phyloP scores from a whole-genome alignment of 2,888 invertebrate genomes.

The Apocheima hispidaria region DNA sequence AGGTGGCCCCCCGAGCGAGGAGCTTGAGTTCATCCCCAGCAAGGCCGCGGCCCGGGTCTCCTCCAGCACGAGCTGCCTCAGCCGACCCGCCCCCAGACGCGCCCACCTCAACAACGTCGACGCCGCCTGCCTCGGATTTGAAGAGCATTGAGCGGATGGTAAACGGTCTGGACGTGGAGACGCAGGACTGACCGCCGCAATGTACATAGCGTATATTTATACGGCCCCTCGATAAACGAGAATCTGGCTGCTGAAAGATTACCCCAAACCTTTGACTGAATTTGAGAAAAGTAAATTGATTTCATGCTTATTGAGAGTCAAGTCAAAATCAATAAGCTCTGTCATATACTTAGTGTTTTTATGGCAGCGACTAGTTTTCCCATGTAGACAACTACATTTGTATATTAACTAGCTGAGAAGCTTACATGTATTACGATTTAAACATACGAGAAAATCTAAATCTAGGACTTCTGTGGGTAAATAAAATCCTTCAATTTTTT shows the following conservation, averaged over 20 bases:
- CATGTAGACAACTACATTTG: no score
- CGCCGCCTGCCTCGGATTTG: slow-evolving; percentile 91
- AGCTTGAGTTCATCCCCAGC: slow-evolving; percentile 88
- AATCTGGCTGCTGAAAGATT: slow-evolving; percentile 23
- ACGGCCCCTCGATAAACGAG: slow-evolving; percentile 53
- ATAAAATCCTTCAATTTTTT: neutral
- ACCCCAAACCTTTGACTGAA: neutral
- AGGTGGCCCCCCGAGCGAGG: slow-evolving; percentile 92
- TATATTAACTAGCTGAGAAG: neutral
- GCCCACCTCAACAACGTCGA: slow-evolving; percentile 84
- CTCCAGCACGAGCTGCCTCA: slow-evolving; percentile 82
- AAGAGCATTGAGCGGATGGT: slow-evolving; percentile 99
- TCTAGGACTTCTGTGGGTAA: neutral
- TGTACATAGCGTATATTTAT: slow-evolving; percentile 85
- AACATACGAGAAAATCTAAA: neutral
- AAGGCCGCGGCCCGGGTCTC: slow-evolving; percentile 69
- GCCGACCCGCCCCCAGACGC: slow-evolving; percentile 84
- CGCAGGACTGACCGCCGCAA: slow-evolving; percentile 82
- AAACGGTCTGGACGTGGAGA: slow-evolving; percentile 96
- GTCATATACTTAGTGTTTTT: neutral
- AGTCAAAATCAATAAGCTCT: neutral
- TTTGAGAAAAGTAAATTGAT: neutral
- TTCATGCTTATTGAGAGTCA: neutral
- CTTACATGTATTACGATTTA: neutral
- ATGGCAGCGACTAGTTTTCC: no score